Percentiles rank a stretch among this genome's conserved stretches.
phyloP scores from a whole-genome alignment of 1,140 invertebrate genomes.

The Apis laboriosa region DNA sequence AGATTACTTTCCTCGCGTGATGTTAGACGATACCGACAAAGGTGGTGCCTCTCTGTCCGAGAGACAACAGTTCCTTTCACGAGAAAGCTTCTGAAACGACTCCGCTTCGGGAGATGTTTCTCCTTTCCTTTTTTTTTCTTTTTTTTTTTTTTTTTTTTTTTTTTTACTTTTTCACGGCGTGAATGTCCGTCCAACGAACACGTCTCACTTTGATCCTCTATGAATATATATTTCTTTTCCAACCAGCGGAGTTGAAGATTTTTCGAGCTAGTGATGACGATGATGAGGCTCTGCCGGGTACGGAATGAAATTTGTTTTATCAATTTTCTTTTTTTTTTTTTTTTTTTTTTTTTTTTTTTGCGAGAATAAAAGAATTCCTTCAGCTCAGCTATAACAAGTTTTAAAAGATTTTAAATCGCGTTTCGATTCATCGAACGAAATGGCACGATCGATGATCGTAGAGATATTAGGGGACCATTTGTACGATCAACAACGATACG shows the following conservation, averaged over 20 bases:
- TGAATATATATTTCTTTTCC: conserved; percentile 8
- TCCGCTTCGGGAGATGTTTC: conserved; percentile 18
- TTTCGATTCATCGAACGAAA: conserved; percentile 1
- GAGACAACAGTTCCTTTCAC: conserved; percentile 60
- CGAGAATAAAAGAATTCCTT: neutral
- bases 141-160: neutral
- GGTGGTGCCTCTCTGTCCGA: conserved; percentile 20
- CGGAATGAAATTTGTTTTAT: neutral
- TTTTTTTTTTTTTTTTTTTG: neutral
- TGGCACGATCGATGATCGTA: neutral
- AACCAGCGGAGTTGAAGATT: neutral
- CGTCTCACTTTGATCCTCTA: conserved; percentile 41
- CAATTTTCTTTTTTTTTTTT: neutral
- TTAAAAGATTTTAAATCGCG: neutral
- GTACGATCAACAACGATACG: neutral
- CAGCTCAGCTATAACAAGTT: neutral
- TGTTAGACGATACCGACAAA: conserved; percentile 27
- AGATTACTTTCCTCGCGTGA: conserved; percentile 48
- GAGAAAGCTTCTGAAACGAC: conserved; percentile 23
- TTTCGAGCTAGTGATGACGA: neutral
- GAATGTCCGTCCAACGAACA: conserved; percentile 52
- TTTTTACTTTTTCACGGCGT: neutral
- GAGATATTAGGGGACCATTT: conserved; percentile 42
- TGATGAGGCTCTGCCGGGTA: neutral
- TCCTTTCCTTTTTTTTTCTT: neutral